Conservation (phyloP, 2,113 vertebrate genomes). For the Callipepla squamata region DNA sequence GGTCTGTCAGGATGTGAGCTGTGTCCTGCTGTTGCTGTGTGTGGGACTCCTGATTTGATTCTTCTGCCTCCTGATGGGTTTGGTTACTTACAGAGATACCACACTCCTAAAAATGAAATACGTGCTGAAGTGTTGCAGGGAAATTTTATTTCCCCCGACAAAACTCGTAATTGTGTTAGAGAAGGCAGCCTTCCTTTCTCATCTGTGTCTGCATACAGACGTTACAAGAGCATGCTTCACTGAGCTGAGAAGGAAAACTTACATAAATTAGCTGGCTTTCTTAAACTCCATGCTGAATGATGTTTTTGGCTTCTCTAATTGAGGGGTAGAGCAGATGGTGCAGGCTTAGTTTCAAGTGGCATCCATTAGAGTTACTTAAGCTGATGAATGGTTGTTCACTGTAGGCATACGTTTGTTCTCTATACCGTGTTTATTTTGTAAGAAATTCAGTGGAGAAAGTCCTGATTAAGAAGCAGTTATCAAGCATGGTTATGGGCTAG, state of each 20-base stretch:
- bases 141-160: neutral
- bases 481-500: neutral
- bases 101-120: neutral
- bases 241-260: conserved; percentile 35
- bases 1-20: neutral
- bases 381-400: conserved; percentile 58
- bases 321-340: conserved; percentile 68
- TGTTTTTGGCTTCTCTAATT: conserved; percentile 47
- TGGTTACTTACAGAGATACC: neutral
- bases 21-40: neutral
- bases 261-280: conserved; percentile 36
- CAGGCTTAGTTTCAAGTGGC: conserved; percentile 66
- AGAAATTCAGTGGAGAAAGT: conserved; percentile 3
- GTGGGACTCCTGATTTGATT: neutral
- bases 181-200: neutral
- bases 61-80: neutral
- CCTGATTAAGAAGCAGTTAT: conserved; percentile 39
- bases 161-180: neutral
- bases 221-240: neutral
- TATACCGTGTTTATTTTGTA: conserved; percentile 41
- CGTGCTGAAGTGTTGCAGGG: neutral
- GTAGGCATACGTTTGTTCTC: conserved; percentile 19
- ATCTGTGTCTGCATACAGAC: neutral
- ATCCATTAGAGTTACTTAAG: conserved; percentile 63
- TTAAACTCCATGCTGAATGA: conserved; percentile 9